A percentile compares a stretch with the other conserved stretches of the same genome.
phyloP scores from a whole-genome alignment of 2,888 invertebrate genomes.

The Hypsopygia costalis region DNA sequence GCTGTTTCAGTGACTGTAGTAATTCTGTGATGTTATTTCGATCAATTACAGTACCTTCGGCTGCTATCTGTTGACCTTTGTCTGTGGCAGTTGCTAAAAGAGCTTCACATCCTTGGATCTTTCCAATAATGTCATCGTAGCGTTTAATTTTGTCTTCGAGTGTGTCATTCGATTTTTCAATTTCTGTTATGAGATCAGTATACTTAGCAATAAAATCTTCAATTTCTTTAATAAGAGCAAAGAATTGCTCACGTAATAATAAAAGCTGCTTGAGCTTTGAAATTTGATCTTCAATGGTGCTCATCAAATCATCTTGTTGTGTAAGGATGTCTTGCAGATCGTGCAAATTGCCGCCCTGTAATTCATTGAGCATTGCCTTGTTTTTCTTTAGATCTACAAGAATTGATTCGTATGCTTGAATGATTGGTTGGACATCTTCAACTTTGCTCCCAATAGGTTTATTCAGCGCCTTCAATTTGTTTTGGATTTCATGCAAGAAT shows the following conservation, averaged over 20 bases:
- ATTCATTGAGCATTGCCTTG: constrained; percentile 87
- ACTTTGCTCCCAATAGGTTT: constrained; percentile 93
- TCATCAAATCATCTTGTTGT: constrained; percentile 92
- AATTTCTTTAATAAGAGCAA: constrained; percentile 92
- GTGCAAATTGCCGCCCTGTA: constrained; percentile 87
- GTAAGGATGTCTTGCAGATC: constrained; percentile 89
- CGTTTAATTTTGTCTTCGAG: constrained; percentile 93
- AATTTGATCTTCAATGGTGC: constrained; percentile 92
- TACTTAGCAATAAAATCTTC: constrained; percentile 93
- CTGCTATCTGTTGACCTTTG: constrained; percentile 95
- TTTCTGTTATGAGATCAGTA: constrained; percentile 90
- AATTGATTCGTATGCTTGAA: constrained; percentile 89
- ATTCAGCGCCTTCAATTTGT: constrained; percentile 89
- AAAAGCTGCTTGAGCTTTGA: constrained; percentile 89
- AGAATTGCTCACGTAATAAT: constrained; percentile 92
- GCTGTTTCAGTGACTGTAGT: constrained; percentile 91
- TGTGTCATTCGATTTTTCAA: constrained; percentile 90
- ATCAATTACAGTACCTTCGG: constrained; percentile 93
- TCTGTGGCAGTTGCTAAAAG: constrained; percentile 92
- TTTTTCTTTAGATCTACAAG: constrained; percentile 88
- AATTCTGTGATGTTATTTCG: constrained; percentile 93
- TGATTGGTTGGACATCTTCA: constrained; percentile 93
- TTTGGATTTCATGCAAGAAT: constrained; percentile 90
- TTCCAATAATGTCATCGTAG: constrained; percentile 91
- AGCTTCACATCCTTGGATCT: constrained; percentile 95